Evolutionary conservation across 2,797 vertebrate genomes (phyloP).

Genomic region (Catostomus latipinnis): DNA sequence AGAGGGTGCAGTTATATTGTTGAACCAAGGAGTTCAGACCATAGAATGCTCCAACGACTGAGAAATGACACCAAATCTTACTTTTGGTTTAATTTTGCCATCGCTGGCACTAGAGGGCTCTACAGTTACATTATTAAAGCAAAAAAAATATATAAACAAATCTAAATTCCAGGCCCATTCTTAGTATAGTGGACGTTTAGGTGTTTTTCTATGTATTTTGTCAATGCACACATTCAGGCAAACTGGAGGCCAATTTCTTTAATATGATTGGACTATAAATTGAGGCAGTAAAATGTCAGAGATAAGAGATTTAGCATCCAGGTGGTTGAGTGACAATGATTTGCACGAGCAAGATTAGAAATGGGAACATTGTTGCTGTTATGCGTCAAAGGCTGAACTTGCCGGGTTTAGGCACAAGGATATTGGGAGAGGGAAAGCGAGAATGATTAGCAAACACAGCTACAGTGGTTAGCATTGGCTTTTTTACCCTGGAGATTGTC

Average conservation of each 20-base stretch:
- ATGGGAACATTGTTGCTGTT: conserved; percentile 49
- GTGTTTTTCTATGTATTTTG: neutral
- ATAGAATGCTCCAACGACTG: too few species aligned
- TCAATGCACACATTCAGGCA: neutral
- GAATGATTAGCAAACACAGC: conserved; percentile 64
- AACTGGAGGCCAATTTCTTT: conserved; percentile 11
- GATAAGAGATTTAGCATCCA: conserved; percentile 46
- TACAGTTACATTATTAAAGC: too few species aligned
- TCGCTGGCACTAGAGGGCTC: too few species aligned
- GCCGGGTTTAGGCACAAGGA: conserved; percentile 48
- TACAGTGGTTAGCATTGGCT: conserved; percentile 66
- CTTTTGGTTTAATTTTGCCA: too few species aligned
- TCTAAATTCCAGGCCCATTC: neutral
- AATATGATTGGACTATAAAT: conserved; percentile 39
- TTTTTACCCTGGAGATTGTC: conserved; percentile 75
- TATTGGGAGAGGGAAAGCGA: conserved; percentile 31
- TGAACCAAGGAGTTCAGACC: too few species aligned
- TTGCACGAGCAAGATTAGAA: conserved; percentile 54
- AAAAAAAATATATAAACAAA: too few species aligned
- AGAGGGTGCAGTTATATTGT: too few species aligned
- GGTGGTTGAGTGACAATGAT: conserved; percentile 44
- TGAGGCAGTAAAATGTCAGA: conserved; percentile 53
- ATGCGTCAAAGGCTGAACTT: conserved; percentile 55
- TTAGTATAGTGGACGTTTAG: neutral
- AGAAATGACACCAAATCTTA: too few species aligned